Base-by-base conservation (phyloP, 2,888 invertebrate species). In the Melikaiella ostensackeni region DNA sequence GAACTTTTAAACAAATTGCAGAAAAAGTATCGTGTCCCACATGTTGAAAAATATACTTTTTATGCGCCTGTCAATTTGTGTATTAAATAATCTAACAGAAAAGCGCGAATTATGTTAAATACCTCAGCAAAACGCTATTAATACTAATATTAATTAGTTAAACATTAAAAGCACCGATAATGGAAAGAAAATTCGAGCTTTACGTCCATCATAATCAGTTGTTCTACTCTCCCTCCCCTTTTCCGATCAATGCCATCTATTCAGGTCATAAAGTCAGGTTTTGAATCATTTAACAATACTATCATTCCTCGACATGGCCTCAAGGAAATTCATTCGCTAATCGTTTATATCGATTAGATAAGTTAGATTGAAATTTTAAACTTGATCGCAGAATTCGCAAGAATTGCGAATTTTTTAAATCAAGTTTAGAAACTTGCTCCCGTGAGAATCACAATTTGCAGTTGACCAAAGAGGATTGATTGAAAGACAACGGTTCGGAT, bases 251-350 rank as follows among this genome's bases (percentile, higher is more conserved):
- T 35, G 21, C 21, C 8, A n/a, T 63, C 21, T 63, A 63, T 63
- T 63, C 21, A n/a, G 35, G 63, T 63, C 63, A 63, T 21, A 5
- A 63, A 63, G 63, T 35, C 35, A 6, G n/a, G 63, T 63, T 63
- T n/a, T 64, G 27, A 64, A 9, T 35, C 16, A 35, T 70, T 70
- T n/a, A 9, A 50, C 9, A n/a, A 30, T 50, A 50, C 30, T 46
- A 70, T 70, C 50, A 70, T n/a, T 30, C 9, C 30, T 2, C 30
- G 30, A 50, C 13, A 50, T 21, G n/a, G 6, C 27, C 16, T 70
- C n/a, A 2, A 70, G 50, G 13, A 70, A 70, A 70, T 30, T 50
- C n/a, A 11, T 50, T 50, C n/a, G 2, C 19, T 30, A 46, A 70
- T 24, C 6, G 30, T 70, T 70, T n/a, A 50, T 30, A 70, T 70